Evolutionary conservation across 2,113 vertebrate genomes (phyloP).

Genomic region (Athene noctua): DNA sequence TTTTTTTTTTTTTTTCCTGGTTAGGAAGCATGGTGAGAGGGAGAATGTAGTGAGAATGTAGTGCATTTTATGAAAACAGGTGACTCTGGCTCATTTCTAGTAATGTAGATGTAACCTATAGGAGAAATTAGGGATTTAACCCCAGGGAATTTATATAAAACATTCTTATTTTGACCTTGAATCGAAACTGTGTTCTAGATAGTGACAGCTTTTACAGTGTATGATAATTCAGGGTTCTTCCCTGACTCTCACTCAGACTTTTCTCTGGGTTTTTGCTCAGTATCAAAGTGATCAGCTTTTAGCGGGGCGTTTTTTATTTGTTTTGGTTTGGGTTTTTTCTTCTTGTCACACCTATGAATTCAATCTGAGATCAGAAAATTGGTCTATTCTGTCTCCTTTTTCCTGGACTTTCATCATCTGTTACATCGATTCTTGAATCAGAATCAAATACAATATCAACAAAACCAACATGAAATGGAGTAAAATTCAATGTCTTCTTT

Average conservation of each 20-base stretch:
- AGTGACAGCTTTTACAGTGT: neutral
- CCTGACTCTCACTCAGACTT: neutral
- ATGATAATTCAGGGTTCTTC: neutral
- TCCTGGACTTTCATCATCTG: neutral
- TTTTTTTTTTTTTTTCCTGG: neutral
- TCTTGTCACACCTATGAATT: neutral
- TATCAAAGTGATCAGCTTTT: neutral
- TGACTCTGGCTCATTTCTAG: neutral
- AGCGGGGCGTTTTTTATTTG: fast-evolving
- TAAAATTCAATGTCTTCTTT: neutral
- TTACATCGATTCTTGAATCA: neutral
- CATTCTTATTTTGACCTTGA: neutral
- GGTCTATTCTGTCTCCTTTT: neutral
- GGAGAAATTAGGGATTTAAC: neutral
- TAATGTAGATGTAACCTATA: neutral
- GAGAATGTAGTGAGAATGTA: too few species aligned
- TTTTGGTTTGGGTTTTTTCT: neutral
- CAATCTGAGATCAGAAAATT: neutral
- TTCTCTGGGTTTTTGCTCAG: neutral
- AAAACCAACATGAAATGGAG: neutral
- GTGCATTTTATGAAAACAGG: neutral
- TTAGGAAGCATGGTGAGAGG: neutral
- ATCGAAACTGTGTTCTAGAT: neutral
- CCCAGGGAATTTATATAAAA: neutral
- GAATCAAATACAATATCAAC: neutral